Evolutionary conservation across 2,888 invertebrate species (phyloP).

Genomic region (Drosophila peninsularis): DNA sequence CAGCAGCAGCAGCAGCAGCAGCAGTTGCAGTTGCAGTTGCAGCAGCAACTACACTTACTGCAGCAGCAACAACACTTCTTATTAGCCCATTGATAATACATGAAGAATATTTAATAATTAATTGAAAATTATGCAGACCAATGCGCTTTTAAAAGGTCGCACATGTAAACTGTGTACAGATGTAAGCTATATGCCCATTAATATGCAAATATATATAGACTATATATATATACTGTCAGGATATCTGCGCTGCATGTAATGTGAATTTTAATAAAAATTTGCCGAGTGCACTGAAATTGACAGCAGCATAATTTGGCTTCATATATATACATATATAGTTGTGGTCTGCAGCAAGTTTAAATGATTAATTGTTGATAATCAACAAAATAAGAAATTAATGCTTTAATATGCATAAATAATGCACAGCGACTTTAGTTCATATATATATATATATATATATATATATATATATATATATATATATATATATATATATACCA

Average conservation of each 20-base stretch:
- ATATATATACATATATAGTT: slow-evolving; percentile 12
- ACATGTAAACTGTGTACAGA: slow-evolving; percentile 38
- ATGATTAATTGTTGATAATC: slow-evolving; percentile 59
- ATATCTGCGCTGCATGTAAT: slow-evolving; percentile 36
- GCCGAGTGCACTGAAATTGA: slow-evolving; percentile 63
- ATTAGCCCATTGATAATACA: slow-evolving; percentile 70
- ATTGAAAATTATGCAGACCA: slow-evolving; percentile 72
- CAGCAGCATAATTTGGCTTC: slow-evolving; percentile 53
- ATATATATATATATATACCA: too few species aligned
- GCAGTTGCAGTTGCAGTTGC: slow-evolving; percentile 25
- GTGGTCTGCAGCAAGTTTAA: slow-evolving; percentile 42
- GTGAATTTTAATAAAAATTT: slow-evolving; percentile 57
- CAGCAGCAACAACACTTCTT: slow-evolving; percentile 41
- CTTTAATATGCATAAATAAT: slow-evolving; percentile 35
- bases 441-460: too few species aligned
- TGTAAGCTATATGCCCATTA: slow-evolving; percentile 26
- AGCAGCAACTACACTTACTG: slow-evolving; percentile 4
- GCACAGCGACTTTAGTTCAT: slow-evolving; percentile 16
- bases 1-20: slow-evolving; percentile 24
- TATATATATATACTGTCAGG: slow-evolving; percentile 14
- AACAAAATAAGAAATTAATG: slow-evolving; percentile 36
- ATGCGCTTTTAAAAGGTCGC: slow-evolving; percentile 47
- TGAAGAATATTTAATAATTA: slow-evolving; percentile 68
- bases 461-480: too few species aligned
- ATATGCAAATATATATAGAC: slow-evolving; percentile 15